Conservation (phyloP, 2,113 vertebrate species). For the Progne subis region DNA sequence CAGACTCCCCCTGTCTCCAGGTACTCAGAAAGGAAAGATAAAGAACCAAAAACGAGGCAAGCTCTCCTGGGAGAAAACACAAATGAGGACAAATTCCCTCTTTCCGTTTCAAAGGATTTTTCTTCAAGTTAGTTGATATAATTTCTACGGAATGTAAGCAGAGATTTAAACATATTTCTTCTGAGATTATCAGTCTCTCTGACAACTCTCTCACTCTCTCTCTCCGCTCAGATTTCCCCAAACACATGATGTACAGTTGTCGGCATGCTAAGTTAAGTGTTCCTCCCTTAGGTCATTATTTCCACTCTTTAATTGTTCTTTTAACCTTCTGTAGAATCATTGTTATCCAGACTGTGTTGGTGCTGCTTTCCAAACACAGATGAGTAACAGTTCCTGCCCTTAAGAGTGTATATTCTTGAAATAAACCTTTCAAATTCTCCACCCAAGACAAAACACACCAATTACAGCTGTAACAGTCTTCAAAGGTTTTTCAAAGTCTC, state of each 20-base stretch:
- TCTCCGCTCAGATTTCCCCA: background rate
- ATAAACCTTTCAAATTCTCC: slow-evolving; percentile 50
- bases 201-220: background rate
- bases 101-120: slow-evolving; percentile 5
- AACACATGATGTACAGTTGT: background rate
- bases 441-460: slow-evolving; percentile 55
- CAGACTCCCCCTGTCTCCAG: background rate
- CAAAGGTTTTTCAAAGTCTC: slow-evolving; percentile 30
- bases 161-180: background rate
- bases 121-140: background rate
- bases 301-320: slow-evolving; percentile 64
- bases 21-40: background rate
- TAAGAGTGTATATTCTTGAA: slow-evolving; percentile 33
- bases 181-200: background rate
- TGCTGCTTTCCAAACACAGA: slow-evolving; percentile 56
- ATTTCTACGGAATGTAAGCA: slow-evolving; percentile 5
- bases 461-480: slow-evolving; percentile 14
- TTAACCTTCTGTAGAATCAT: slow-evolving; percentile 46
- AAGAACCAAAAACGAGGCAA: background rate
- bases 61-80: background rate
- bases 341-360: slow-evolving; percentile 31
- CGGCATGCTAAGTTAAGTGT: background rate
- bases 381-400: slow-evolving; percentile 69
- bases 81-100: slow-evolving; percentile 13
- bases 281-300: slow-evolving; percentile 56